Base-by-base conservation (phyloP, 2,888 invertebrate species). In the Cerastis leucographa region DNA sequence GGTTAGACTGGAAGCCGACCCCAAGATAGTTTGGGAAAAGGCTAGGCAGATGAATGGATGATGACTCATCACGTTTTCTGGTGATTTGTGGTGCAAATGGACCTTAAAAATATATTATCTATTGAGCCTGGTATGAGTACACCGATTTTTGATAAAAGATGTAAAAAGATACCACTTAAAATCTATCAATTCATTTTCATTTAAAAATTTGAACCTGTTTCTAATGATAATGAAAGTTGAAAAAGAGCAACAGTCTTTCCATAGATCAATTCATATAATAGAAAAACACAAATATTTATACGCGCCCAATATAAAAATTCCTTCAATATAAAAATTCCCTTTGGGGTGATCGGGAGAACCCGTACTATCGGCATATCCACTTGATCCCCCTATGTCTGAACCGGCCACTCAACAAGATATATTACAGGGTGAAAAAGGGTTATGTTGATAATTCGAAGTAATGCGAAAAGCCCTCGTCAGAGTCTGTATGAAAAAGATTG, bases 241-340 rank as follows among this genome's bases (percentile, higher is more conserved):
- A 7, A 11, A 44, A 22, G 3, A 74, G 22, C 51, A 80, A 65
- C 56, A 56, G 49, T 7, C 25, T n/a, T n/a, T 17, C n/a, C n/a
- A 14, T 12, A 49, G 6, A 56, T 56, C 17, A 64, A 54, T 68
- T 19, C 11, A 25, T 71, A 11, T 70, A 56, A 74, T 62, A 59
- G 35, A 85, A 84, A 83, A 82, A 85, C 78, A 83, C 56, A 86
- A 64, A 64, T 76, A 72, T 73, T 69, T 56, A 72, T 51, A 72
- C 76, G 69, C 85, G 86, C 87, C 81, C 88, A 88, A 89, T 90
- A 91, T 85, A 80, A 89, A 88, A 91, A 90, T 88, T 88, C 89
- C 85, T 66, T 56, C 68, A 49, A 67, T 29, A 80, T 76, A 72
- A n/a, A n/a, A n/a, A n/a, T n/a, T n/a, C 80, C 80, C 86, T 79